A percentile compares a stretch with the other conserved stretches of the same genome.
Conservation (phyloP, 2,113 vertebrate species). For the Falco punctatus region DNA sequence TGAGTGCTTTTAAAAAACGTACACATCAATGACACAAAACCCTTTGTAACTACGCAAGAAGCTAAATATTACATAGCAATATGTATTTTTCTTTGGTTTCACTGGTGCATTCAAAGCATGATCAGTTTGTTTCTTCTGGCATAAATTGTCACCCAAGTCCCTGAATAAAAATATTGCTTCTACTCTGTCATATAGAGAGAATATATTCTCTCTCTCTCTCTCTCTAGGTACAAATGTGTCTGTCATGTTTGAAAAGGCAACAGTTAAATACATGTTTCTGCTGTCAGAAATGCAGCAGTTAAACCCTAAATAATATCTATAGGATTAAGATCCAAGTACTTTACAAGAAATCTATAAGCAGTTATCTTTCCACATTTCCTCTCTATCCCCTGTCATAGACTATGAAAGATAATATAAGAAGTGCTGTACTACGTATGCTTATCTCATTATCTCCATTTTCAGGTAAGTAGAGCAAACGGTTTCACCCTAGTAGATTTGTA, state of each 20-base stretch:
- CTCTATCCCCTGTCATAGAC: constrained; percentile 8
- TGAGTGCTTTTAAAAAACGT: not conserved
- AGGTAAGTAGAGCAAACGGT: constrained; percentile 56
- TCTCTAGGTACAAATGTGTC: constrained; percentile 41
- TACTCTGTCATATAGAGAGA: constrained; percentile 25
- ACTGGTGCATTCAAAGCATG: not conserved
- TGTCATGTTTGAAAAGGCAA: constrained; percentile 65
- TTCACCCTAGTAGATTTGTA: constrained; percentile 53
- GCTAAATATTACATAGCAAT: not conserved
- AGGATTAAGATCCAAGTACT: not conserved
- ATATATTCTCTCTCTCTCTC: constrained; percentile 15
- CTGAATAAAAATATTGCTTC: constrained; percentile 60
- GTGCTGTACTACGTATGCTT: constrained; percentile 12
- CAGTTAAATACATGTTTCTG: constrained; percentile 56
- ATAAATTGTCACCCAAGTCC: constrained; percentile 53
- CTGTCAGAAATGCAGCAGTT: constrained; percentile 69
- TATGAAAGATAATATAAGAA: constrained; percentile 25
- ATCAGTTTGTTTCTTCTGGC: constrained; percentile 53
- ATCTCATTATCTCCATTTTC: constrained; percentile 45
- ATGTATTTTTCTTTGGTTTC: constrained; percentile 24
- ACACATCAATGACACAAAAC: not conserved
- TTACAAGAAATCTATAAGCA: constrained; percentile 7
- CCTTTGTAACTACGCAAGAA: not conserved
- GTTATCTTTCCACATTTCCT: constrained; percentile 24
- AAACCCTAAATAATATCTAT: constrained; percentile 29